Evolutionary conservation across 2,888 invertebrate species (phyloP).

Genomic region (Loripinus fragilis): DNA sequence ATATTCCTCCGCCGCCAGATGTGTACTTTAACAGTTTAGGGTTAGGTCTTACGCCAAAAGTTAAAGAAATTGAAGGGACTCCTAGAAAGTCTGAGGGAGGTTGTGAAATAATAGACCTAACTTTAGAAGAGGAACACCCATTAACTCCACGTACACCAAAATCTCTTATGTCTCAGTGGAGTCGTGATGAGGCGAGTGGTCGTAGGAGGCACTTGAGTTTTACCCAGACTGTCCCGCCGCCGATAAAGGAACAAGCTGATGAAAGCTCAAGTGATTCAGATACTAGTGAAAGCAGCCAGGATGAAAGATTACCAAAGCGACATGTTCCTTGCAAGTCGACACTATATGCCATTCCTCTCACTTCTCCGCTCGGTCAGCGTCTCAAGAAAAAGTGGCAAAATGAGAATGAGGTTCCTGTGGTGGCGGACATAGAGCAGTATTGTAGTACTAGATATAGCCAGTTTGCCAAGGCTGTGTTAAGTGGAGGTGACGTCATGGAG

Average conservation of each 20-base stretch:
- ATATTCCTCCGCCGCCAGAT: constrained; percentile 54
- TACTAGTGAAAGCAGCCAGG: constrained; percentile 32
- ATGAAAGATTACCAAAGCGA: constrained; percentile 17
- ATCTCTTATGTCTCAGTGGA: constrained; percentile 71
- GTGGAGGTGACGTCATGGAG: constrained; percentile 42
- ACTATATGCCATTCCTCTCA: constrained; percentile 50
- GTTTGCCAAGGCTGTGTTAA: constrained; percentile 17
- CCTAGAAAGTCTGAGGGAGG: constrained; percentile 54
- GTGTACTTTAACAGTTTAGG: constrained; percentile 54
- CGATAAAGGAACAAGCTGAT: not conserved
- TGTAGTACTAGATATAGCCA: constrained; percentile 58
- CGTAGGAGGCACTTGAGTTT: constrained; percentile 63
- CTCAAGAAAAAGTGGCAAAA: constrained; percentile 68
- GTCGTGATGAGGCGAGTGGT: constrained; percentile 60
- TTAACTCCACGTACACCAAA: constrained; percentile 61
- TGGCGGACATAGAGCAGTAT: constrained; percentile 59
- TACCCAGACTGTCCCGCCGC: constrained; percentile 31
- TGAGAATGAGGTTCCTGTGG: constrained; percentile 60
- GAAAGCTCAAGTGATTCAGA: constrained; percentile 33
- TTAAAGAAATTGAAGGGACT: constrained; percentile 52
- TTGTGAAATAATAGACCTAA: constrained; percentile 64
- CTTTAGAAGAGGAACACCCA: constrained; percentile 74
- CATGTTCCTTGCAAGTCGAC: constrained; percentile 42
- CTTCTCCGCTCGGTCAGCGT: constrained; percentile 70
- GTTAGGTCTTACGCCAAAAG: constrained; percentile 49